Base-by-base conservation (phyloP, 2,797 vertebrate genomes). In the Myotis myotis region DNA sequence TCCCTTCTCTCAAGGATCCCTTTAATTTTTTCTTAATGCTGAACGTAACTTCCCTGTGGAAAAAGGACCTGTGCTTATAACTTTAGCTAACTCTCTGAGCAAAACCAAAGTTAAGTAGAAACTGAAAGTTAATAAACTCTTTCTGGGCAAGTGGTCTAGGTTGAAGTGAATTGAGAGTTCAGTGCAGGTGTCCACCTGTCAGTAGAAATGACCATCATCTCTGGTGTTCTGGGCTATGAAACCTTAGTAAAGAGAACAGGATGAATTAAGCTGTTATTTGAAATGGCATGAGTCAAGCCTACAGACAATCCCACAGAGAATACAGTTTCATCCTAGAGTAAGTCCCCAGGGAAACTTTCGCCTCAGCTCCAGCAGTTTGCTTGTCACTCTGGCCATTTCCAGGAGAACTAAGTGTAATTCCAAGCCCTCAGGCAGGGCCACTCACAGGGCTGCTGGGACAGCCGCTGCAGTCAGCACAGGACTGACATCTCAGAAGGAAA, bases 141-240 rank as follows among this genome's bases (percentile, higher is more conserved):
- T 93, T 79, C 93, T 79, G 66, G 41, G 57, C 41, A 89, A 89
- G 66, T 84, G 84, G 83, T 66, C 92, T 89, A 93, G 87, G 74
- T 55, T 96, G 86, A 97, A 96, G 28, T 93, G 82, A 96, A 97
- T 75, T 96, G 95, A 92, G 76, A 95, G 88, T 96, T 96, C 96
- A 95, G 70, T 79, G 55, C 85, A 84, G 49, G 72, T 96, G 92
- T 96, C 88, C 89, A 76, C 62, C 72, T 96, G 92, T 97, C 97
- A 95, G 93, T 92, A 96, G 95, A 96, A 95, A 96, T 96, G 92
- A 86, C 83, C 92, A 93, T 96, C 92, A 95, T 44, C 23, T 66
- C 51, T 60, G 41, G 85, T 78, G 88, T 76, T 89, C 82, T 94
- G 13, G 20, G 68, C 91, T 90, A 94, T 23, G 28, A 78, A 93